Base-by-base conservation (phyloP, 2,888 invertebrate genomes). In the Operophtera brumata region DNA sequence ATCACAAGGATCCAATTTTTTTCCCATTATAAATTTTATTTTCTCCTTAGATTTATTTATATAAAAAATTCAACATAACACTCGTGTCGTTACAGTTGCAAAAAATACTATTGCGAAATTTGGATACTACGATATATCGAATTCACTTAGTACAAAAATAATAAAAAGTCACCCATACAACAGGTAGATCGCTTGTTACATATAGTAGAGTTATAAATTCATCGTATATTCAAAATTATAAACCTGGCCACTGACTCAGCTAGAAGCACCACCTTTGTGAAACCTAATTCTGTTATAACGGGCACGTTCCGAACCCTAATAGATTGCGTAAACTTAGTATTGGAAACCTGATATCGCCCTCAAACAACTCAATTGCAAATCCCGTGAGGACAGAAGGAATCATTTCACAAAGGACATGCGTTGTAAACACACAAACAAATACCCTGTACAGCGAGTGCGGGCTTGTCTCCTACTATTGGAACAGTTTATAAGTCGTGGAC, bases 391-490 rank as follows among this genome's bases (percentile, higher is more conserved):
- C 52, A 57, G 54, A 50, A 55, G 57, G 61, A 65, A 64, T 66
- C 61, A 63, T 61, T 66, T 66, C 67, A 73, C 75, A 73, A 76
- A 75, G 73, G 66, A 56, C 67, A 59, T 68, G 66, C 60, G 58
- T 61, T 64, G 64, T 65, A 65, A 20, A 2, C 69, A 59, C 55
- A 65, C 62, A 69, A 58, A 66, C 62, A 67, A 51, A 50, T 54
- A 47, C 39, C 20, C 39, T 43, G 37, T 47, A 46, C 20, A 20
- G 47, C 53, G 46, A 50, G 54, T 60, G 53, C 59, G 59, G 55
- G 64, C 45, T 37, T 48, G 28, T 12, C 54, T 55, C 55, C 64
- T 61, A 64, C 60, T 28, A 53, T 43, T 48, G 50, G 43, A 47
- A 41, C 30, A 26, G 10, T 28, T 13, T 13, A 36, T 11, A 2